Percentiles rank a stretch among this genome's conserved stretches.
These are phyloP conservation scores for Anguilla japonica DNA, from an alignment of 2,113 vertebrate genomes.

Conservation along the genomic window DNA sequence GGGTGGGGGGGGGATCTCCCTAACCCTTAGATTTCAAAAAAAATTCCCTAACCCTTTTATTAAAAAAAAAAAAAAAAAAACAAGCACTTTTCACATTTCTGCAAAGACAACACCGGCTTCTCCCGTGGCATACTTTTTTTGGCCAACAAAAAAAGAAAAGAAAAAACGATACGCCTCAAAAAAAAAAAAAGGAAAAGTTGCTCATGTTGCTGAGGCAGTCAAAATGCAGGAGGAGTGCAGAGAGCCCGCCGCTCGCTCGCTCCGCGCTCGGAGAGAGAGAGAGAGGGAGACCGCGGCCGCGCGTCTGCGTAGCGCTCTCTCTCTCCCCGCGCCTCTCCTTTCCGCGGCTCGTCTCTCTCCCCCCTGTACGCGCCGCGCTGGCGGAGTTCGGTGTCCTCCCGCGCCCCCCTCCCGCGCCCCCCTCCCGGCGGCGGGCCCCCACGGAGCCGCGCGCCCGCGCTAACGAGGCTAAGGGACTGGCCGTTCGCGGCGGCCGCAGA, in stretches of 20 bases:
- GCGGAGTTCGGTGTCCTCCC: not conserved
- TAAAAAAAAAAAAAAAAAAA: not conserved
- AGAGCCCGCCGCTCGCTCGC: not conserved
- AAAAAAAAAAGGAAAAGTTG: not conserved
- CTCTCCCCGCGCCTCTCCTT: not conserved
- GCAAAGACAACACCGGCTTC: not conserved
- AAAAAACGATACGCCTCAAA: not conserved
- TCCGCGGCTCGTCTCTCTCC: not conserved
- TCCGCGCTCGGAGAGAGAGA: not conserved
- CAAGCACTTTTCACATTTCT: not conserved
- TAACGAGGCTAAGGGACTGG: not conserved
- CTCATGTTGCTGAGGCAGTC: constrained; percentile 3
- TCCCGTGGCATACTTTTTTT: not conserved
- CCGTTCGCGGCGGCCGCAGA: not conserved
- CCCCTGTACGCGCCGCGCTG: not conserved
- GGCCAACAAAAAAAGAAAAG: not conserved
- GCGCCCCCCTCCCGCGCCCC: not conserved
- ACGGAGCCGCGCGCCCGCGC: not conserved
- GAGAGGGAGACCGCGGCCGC: not conserved
- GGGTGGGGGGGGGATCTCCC: constrained; percentile 1
- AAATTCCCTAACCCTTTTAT: not conserved
- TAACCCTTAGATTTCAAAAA: not conserved
- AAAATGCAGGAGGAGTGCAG: not conserved
- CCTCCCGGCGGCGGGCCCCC: no score
- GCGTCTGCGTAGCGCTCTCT: not conserved